These are phyloP conservation scores for Leucophora obtusa DNA, from an alignment of 2,888 invertebrate genomes.

Conservation along the genomic window DNA sequence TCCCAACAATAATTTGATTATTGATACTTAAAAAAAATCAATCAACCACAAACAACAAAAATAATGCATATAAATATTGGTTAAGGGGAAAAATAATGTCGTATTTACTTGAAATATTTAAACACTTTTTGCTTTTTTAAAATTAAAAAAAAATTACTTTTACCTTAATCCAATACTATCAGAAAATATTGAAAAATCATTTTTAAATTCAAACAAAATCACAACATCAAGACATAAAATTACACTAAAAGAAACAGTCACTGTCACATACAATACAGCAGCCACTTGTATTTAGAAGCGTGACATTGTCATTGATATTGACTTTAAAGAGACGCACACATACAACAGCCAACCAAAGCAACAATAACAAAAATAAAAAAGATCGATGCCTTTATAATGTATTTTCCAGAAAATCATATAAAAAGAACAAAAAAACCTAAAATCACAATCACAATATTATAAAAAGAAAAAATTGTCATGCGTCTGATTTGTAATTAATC, in stretches of 20 bases:
- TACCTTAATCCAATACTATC: neutral
- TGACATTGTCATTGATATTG: constrained; percentile 65
- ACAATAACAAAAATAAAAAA: constrained; percentile 33
- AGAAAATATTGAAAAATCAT: constrained; percentile 36
- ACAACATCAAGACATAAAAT: constrained; percentile 16
- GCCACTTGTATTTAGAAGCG: constrained; percentile 62
- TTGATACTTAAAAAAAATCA: constrained; percentile 57
- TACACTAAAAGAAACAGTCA: constrained; percentile 30
- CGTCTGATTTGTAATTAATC: constrained; percentile 68
- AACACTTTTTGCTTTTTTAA: too few relatives aligned
- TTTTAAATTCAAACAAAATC: constrained; percentile 24
- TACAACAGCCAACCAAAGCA: constrained; percentile 3
- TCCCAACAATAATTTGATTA: constrained; percentile 43
- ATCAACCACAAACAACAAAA: constrained; percentile 42
- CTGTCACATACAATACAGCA: constrained; percentile 49
- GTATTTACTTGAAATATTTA: neutral
- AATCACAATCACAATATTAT: constrained; percentile 11
- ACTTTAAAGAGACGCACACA: constrained; percentile 50
- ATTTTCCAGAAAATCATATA: constrained; percentile 19
- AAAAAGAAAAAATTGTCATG: constrained; percentile 65
- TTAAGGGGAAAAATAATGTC: neutral
- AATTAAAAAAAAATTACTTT: neutral
- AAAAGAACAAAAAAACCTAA: neutral
- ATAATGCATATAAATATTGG: constrained; percentile 25
- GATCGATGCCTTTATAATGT: constrained; percentile 50